Conservation (phyloP, 2,888 invertebrate species). For the Cordylochernes scorpioides region DNA sequence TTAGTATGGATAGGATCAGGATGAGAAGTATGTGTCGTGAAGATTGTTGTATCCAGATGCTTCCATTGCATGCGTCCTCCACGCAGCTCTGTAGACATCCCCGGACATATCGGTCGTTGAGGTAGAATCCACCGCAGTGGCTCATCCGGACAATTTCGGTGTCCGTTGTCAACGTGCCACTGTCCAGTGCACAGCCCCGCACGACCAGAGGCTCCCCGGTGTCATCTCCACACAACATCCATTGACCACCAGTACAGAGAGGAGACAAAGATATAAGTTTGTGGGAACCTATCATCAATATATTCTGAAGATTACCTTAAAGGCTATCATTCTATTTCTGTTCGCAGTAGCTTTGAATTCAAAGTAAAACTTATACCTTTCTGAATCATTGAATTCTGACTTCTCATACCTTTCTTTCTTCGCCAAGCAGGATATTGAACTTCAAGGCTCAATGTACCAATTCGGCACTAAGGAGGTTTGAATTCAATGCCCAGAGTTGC, state of each 20-base stretch:
- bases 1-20: too few relatives aligned
- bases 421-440: too few relatives aligned
- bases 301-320: too few relatives aligned
- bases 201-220: slow-evolving; percentile 22
- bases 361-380: background rate
- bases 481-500: too few relatives aligned
- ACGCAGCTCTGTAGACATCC: slow-evolving; percentile 22
- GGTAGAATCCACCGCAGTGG: slow-evolving; percentile 28
- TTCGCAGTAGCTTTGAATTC: background rate
- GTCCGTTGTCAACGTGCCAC: slow-evolving; percentile 28
- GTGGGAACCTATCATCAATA: too few relatives aligned
- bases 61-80: slow-evolving; percentile 21
- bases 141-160: slow-evolving; percentile 28
- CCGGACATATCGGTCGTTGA: slow-evolving; percentile 19
- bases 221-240: slow-evolving; percentile 18
- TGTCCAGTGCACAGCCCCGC: slow-evolving; percentile 29
- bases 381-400: background rate
- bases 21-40: too few relatives aligned
- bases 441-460: too few relatives aligned
- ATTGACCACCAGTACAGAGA: too few relatives aligned
- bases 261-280: too few relatives aligned
- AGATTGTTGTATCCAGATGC: too few relatives aligned
- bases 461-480: too few relatives aligned
- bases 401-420: background rate
- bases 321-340: background rate